Evolutionary conservation across 2,888 invertebrate genomes (phyloP).

Genomic region (Athrips mouffetella): DNA sequence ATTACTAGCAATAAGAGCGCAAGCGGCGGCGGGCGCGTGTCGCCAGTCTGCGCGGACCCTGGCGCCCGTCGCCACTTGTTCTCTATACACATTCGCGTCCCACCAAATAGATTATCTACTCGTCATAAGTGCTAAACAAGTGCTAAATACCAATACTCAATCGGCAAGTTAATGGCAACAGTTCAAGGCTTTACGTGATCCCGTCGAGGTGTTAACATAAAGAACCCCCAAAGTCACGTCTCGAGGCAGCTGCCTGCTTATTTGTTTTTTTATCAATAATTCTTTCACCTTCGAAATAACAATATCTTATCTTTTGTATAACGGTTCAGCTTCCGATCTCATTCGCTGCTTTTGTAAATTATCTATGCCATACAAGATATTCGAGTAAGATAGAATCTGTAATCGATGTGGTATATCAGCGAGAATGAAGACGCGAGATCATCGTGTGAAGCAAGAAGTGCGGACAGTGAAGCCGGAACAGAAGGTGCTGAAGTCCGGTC

Average conservation of each 20-base stretch:
- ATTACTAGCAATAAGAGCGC: conserved; percentile 46
- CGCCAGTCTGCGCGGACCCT: conserved; percentile 24
- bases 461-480: conserved; percentile 36
- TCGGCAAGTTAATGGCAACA: conserved; percentile 29
- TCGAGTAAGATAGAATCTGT: conserved; percentile 24
- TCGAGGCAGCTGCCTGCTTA: conserved; percentile 39
- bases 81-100: conserved; percentile 20
- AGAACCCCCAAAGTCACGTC: conserved; percentile 59
- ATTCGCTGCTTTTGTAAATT: conserved; percentile 31
- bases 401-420: conserved; percentile 32
- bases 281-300: conserved; percentile 58
- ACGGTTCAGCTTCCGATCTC: conserved; percentile 40
- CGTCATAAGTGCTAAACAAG: conserved; percentile 20
- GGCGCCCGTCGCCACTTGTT: conserved; percentile 30
- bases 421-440: conserved; percentile 61
- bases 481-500: conserved; percentile 21
- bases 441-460: conserved; percentile 41
- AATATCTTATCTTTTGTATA: conserved; percentile 62
- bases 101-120: conserved; percentile 10
- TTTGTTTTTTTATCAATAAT: conserved; percentile 61
- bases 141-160: conserved; percentile 50
- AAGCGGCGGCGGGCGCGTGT: conserved; percentile 47
- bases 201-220: conserved; percentile 58
- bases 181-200: conserved; percentile 65
- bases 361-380: conserved; percentile 19